These are phyloP conservation scores for Erannis defoliaria DNA, from an alignment of 2,888 invertebrate species.

Conservation along the genomic window DNA sequence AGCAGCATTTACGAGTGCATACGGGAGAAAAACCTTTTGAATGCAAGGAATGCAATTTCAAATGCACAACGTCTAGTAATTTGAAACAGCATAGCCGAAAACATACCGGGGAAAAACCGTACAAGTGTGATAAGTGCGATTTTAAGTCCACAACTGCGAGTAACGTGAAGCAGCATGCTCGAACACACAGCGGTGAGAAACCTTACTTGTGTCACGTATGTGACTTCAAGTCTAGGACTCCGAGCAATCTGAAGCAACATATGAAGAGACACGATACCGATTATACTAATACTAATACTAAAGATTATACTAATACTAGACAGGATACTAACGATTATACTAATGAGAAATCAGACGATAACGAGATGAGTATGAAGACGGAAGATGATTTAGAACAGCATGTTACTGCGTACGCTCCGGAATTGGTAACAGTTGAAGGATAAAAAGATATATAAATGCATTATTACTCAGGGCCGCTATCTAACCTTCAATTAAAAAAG, in stretches of 20 bases:
- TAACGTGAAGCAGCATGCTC: slow-evolving; percentile 17
- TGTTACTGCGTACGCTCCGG: not conserved
- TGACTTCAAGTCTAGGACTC: slow-evolving; percentile 7
- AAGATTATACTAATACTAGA: not conserved
- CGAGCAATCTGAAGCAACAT: slow-evolving; percentile 26
- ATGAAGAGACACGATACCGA: slow-evolving; percentile 12
- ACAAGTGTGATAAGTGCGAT: slow-evolving; percentile 5
- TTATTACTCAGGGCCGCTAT: too few relatives aligned
- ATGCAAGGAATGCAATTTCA: slow-evolving; percentile 10
- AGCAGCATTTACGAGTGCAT: slow-evolving; percentile 17
- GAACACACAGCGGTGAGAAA: slow-evolving; percentile 17
- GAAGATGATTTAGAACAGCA: not conserved
- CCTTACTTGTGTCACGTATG: slow-evolving; percentile 16
- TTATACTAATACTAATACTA: not conserved
- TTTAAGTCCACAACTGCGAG: slow-evolving; percentile 11
- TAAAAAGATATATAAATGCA: too few relatives aligned
- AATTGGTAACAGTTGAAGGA: too few relatives aligned
- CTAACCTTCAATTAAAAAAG: too few relatives aligned
- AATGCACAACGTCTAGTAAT: slow-evolving; percentile 12
- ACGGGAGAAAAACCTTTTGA: slow-evolving; percentile 23
- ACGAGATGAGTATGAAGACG: too few relatives aligned
- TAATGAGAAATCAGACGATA: too few relatives aligned
- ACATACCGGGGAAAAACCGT: slow-evolving; percentile 23
- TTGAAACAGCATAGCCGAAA: slow-evolving; percentile 11
- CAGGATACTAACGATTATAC: too few relatives aligned